Base-by-base conservation (phyloP, 2,888 invertebrate genomes). In the Plusia festucae region DNA sequence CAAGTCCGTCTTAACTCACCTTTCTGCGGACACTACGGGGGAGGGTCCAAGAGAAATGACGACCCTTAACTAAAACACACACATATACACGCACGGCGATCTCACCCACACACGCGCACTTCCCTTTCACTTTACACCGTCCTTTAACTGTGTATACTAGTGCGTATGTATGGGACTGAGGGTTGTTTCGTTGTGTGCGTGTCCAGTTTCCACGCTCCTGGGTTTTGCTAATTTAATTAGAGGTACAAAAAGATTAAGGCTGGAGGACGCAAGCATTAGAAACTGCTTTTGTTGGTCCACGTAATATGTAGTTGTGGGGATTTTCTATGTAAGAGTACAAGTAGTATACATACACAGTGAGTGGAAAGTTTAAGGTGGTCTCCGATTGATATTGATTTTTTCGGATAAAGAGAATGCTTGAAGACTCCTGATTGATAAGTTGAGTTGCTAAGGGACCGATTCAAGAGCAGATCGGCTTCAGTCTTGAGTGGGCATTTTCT, bases 11-110 rank as follows among this genome's bases (percentile, higher is more conserved):
- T 92, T 93, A 93, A 93, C 95, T 94, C 94, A 95, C 95, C 95
- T 95, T 94, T 94, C 93, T 94, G 94, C 94, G 95, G 95, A 94
- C 95, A 95, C 91, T 94, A 93, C 91, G 92, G 94, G 91, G 95
- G 95, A 93, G 94, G 94, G 95, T 95, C 95, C 95, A 95, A 93
- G 94, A 95, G 95, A 95, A 94, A 95, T 95, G 95, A 95, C 95
- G 95, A 94, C 95, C 95, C 95, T 95, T 95, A 95, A 95, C 95
- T 95, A 95, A 94, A 92, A 93, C 94, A 94, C 94, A 94, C 93
- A 94, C 92, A 91, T 88, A 88, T 82, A 90, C 86, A 91, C 88
- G 87, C 84, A 89, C 89, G 89, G 87, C 88, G 83, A 88, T 86
- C 86, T 85, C 85, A 90, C 90, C 46, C 90, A 90, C 88, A 90